These are phyloP conservation scores for Aptenodytes forsteri DNA, from an alignment of 2,113 vertebrate species.

Conservation along the genomic window DNA sequence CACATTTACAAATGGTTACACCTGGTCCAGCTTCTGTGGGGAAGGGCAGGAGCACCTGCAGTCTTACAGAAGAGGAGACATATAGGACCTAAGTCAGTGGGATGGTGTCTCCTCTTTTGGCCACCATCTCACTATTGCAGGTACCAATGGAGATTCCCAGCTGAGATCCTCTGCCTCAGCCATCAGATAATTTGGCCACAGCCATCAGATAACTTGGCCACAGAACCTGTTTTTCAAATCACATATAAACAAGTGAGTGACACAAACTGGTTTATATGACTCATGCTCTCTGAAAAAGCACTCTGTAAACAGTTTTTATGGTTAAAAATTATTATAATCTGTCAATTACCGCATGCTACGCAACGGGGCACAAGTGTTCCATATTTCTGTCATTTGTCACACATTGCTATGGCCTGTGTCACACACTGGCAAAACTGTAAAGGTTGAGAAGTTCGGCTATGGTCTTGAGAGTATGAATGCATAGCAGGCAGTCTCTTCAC, in stretches of 20 bases:
- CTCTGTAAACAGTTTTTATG: slow-evolving; percentile 15
- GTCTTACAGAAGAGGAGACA: not conserved
- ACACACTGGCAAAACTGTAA: slow-evolving; percentile 30
- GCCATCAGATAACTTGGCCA: not conserved
- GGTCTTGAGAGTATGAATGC: not conserved
- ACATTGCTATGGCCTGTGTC: slow-evolving; percentile 41
- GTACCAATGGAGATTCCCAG: not conserved
- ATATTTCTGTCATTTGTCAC: slow-evolving; percentile 61
- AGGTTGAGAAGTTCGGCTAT: not conserved
- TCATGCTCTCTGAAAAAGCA: not conserved
- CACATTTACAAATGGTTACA: not conserved
- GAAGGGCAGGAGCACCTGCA: not conserved
- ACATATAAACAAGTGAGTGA: not conserved
- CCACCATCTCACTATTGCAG: not conserved
- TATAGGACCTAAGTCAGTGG: not conserved
- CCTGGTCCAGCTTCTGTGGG: not conserved
- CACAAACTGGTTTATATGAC: slow-evolving; percentile 1
- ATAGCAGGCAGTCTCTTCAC: not conserved
- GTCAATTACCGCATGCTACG: not conserved
- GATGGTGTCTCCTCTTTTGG: not conserved
- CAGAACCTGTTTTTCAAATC: not conserved
- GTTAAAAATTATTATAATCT: not conserved
- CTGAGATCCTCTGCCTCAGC: not conserved
- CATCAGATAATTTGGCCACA: not conserved
- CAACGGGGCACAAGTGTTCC: slow-evolving; percentile 11